Base-by-base conservation (phyloP, 2,888 invertebrate species). In the Drosophila merina region DNA sequence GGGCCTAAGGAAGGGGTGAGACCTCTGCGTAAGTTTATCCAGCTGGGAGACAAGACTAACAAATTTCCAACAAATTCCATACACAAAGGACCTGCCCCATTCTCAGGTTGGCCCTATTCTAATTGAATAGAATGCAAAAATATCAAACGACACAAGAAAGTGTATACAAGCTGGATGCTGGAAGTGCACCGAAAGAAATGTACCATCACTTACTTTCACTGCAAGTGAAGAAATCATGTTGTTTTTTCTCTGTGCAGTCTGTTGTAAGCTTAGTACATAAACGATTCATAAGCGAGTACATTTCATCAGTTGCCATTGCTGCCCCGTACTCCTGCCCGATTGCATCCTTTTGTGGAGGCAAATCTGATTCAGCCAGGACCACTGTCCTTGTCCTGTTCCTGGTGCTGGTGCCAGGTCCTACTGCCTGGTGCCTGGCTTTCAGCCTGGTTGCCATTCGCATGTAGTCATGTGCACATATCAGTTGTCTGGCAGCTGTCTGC, bases 401-500 rank as follows among this genome's bases (percentile, higher is more conserved):
- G 28, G 45, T 57, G 2, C 33, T n/a, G 33, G 51, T 77, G 84
- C 77, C 77, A 80, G 84, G 80, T 2, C 57, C 33, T n/a, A 30
- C 49, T 77, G 84, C 77, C 77, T n/a, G 33, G 51, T 77, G 84
- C 77, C 77, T 83, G 84, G 80, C 73, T 76, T 71, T 57, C 68
- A 72, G 48, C 12, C 60, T 30, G n/a, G 14, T 26, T 71, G 58
- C 57, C 60, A 77, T 69, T 72, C 71, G 60, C 72, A 79, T 72
- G 86, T 81, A 78, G 59, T 89, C 85, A 89, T 82, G 85, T 86
- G 78, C 75, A 81, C 85, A 88, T 88, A 88, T 89, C 88, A 89
- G 89, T 77, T 77, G 89, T 87, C 89, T 87, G 89, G 88, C 88
- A 89, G 89, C 78, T 76, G 89, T 87, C 89, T 87, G 89, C 81